Base-by-base conservation (phyloP, 2,797 vertebrate species). In the Sandelia bainsii region DNA sequence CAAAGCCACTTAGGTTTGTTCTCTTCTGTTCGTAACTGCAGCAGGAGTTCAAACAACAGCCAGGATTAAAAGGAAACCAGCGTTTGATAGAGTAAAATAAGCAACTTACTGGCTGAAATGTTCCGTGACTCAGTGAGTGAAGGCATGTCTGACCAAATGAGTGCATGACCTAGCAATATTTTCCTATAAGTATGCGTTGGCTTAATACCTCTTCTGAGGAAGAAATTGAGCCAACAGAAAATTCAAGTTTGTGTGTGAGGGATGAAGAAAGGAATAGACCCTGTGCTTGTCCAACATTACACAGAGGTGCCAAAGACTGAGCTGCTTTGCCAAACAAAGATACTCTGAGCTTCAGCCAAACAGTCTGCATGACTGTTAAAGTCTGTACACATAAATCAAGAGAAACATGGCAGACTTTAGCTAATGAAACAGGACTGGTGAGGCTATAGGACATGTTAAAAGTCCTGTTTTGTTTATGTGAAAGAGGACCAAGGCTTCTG, bases 291-390 rank as follows among this genome's bases (percentile, higher is more conserved):
- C 72, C 64, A 88, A 89, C 69, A 84, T 90, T 81, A 68, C 91
- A 91, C 77, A 14, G 11, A 70, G 69, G 84, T 87, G 89, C 83
- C 74, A 89, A 49, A 83, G 73, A 77, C 70, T 51, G 67, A 84
- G 72, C 66, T 49, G 71, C 51, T 75, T 69, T 74, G 72, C 76
- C 67, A 88, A 63, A 89, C 86, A 90, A 87, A 82, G 79, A 86
- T 62, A 81, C 22, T 23, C 54, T 0, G 71, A 70, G 67, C 57
- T 80, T 11, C 59, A 75, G 56, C 63, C 65, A 61, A 79, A 80
- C 64, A 72, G 29, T 48, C 56, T 59, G 39, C 37, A 77, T 42
- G 48, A 77, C 42, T 75, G 37, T 16, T 32, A n/a, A 58, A 11
- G n/a, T 48, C 44, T 10, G 77, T 75, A 67, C 56, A 77, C 71